Percentiles rank a stretch among this genome's conserved stretches.
Conservation (phyloP, 2,888 invertebrate genomes). For the Chamaedrilus cognettii region DNA sequence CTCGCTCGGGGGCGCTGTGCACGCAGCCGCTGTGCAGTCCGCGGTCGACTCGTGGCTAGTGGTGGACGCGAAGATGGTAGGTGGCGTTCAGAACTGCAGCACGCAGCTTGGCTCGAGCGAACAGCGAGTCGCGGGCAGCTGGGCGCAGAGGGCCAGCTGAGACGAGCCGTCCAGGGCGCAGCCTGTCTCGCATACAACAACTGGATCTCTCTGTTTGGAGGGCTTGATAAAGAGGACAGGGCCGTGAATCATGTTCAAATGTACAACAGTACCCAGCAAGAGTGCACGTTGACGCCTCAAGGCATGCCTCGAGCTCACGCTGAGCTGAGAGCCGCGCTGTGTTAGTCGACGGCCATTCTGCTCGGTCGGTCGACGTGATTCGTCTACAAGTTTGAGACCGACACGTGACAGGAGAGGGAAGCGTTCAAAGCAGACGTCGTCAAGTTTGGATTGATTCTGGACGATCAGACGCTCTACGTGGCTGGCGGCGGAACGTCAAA, state of each 20-base stretch:
- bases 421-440: conserved; percentile 2
- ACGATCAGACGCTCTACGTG: conserved; percentile 1
- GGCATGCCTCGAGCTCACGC: not conserved
- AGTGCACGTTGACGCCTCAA: not conserved
- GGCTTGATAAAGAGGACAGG: no score
- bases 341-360: not conserved
- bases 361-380: not conserved
- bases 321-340: conserved; percentile 4
- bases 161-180: no score
- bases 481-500: not conserved
- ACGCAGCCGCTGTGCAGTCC: no score
- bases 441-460: not conserved
- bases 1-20: not conserved
- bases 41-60: not conserved
- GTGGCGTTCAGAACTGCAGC: not conserved
- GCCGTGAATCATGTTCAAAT: no score
- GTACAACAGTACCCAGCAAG: no score
- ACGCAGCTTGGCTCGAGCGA: not conserved
- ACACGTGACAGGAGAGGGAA: conserved; percentile 5
- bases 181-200: no score
- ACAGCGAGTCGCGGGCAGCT: no score
- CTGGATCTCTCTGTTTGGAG: no score
- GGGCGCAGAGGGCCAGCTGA: no score
- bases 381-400: not conserved
- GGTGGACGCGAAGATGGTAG: no score